These are phyloP conservation scores for Drosophila mojavensis DNA, from an alignment of 1,140 invertebrate genomes.

Conservation along the genomic window DNA sequence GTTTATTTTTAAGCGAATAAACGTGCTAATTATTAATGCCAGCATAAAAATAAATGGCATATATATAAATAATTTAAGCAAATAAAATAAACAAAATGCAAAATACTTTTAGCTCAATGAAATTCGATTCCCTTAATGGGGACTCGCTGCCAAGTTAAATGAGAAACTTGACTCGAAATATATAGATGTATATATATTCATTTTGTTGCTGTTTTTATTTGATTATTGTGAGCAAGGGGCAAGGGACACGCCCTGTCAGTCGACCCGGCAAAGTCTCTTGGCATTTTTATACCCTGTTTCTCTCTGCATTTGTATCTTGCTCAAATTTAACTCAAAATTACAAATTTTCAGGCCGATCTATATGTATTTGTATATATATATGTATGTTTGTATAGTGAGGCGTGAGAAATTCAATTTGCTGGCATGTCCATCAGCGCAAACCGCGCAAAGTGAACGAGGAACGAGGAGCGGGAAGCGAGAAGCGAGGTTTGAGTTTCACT, in stretches of 20 bases:
- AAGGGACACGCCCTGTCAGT: neutral
- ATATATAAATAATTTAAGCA: neutral
- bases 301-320: neutral
- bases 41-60: too few species aligned
- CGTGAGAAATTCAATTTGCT: constrained; percentile 78
- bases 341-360: constrained; percentile 28
- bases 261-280: neutral
- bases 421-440: constrained; percentile 64
- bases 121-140: constrained; percentile 33
- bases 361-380: neutral
- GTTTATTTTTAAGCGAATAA: too few species aligned
- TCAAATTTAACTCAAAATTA: constrained; percentile 26
- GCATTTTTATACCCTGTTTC: too few species aligned
- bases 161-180: constrained; percentile 32
- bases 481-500: constrained; percentile 63
- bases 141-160: constrained; percentile 22
- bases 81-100: neutral
- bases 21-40: too few species aligned
- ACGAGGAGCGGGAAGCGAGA: constrained; percentile 2
- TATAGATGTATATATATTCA: too few species aligned
- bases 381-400: neutral
- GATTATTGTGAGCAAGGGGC: neutral
- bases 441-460: neutral
- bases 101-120: constrained; percentile 12
- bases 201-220: too few species aligned